Evolutionary conservation across 1,140 invertebrate species (phyloP).

Genomic region (Parapsyche elsis): DNA sequence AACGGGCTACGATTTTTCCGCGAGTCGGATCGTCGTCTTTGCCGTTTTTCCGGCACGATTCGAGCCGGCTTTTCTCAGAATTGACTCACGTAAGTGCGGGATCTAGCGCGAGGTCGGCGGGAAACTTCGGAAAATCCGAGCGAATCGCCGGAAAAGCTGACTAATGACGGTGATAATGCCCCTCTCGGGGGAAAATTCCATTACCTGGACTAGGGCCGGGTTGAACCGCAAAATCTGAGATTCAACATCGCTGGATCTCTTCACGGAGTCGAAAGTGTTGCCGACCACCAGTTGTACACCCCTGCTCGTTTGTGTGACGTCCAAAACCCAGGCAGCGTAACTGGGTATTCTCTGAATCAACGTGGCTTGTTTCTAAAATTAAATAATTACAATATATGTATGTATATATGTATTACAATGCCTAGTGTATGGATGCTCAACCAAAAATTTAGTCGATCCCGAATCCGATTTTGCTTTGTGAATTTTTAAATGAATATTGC

Average conservation of each 20-base stretch:
- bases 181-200: background rate
- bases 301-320: background rate
- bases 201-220: conserved; percentile 26
- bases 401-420: too few species aligned
- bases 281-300: conserved; percentile 26
- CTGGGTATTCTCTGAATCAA: conserved; percentile 46
- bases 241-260: background rate
- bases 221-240: conserved; percentile 45
- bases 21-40: background rate
- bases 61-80: too few species aligned
- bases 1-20: background rate
- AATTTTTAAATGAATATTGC: too few species aligned
- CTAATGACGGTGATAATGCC: too few species aligned
- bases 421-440: too few species aligned
- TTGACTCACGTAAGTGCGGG: too few species aligned
- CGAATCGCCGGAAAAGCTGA: too few species aligned
- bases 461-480: too few species aligned
- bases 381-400: conserved; percentile 23
- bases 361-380: conserved; percentile 40
- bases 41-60: background rate
- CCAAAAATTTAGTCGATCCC: too few species aligned
- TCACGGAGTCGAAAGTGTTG: conserved; percentile 33
- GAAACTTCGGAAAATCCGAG: too few species aligned
- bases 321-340: conserved; percentile 29
- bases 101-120: too few species aligned